Conservation (phyloP, 2,113 vertebrate genomes). For the Calonectris borealis region DNA sequence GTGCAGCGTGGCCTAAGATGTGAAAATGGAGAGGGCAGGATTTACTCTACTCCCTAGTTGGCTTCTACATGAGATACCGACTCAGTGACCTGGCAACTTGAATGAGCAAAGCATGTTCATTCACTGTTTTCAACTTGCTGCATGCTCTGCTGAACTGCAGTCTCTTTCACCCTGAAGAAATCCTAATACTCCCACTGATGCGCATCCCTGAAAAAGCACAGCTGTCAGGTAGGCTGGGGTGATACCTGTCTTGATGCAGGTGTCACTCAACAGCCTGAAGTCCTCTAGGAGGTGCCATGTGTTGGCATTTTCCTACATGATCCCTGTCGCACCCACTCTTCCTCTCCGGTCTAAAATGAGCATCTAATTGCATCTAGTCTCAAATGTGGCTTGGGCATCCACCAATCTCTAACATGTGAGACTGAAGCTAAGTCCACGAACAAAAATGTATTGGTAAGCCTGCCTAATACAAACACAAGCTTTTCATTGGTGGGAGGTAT, state of each 20-base stretch:
- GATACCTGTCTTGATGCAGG: neutral
- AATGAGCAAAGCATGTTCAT: neutral
- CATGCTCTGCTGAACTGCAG: neutral
- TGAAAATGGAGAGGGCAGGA: neutral
- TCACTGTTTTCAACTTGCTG: neutral
- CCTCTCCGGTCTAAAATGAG: neutral
- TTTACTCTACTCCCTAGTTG: neutral
- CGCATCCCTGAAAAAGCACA: neutral
- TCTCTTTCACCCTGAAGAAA: neutral
- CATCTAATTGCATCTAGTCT: neutral
- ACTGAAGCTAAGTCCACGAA: neutral
- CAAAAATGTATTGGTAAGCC: neutral
- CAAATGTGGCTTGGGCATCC: neutral
- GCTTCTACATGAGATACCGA: neutral
- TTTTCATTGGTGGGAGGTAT: neutral
- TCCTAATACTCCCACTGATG: neutral
- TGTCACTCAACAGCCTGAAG: neutral
- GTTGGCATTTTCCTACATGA: neutral
- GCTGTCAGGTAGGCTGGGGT: neutral
- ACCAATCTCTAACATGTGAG: neutral
- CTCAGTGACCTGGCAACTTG: neutral
- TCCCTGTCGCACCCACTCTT: neutral
- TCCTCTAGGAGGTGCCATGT: neutral
- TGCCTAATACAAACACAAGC: neutral
- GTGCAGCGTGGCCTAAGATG: neutral